phyloP scores from a whole-genome alignment of 2,113 vertebrate species.

The Equus przewalskii region DNA sequence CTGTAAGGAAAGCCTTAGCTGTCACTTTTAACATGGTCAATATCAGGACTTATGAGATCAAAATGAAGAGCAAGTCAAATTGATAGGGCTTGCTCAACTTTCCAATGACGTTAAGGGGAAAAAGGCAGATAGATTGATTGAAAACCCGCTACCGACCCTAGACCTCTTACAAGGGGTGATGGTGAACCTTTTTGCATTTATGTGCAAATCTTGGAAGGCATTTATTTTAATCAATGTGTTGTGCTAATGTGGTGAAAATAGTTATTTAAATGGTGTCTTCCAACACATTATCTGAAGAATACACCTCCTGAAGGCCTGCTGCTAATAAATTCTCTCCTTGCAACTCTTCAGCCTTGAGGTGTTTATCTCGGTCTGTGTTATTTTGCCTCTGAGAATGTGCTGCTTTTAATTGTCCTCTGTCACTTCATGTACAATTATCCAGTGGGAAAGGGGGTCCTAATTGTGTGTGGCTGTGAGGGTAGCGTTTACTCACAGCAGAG shows the following conservation, averaged over 20 bases:
- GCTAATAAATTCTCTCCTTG: background rate
- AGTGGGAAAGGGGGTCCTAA: background rate
- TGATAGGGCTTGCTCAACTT: background rate
- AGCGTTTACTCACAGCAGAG: background rate
- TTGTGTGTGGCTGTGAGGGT: background rate
- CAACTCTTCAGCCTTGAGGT: background rate
- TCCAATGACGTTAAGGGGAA: background rate
- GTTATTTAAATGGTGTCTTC: background rate
- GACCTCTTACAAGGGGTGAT: background rate
- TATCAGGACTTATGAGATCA: background rate
- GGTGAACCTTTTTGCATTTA: background rate
- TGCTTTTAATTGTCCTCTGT: slow-evolving; percentile 37
- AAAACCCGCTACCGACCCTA: background rate
- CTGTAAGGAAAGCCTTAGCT: background rate
- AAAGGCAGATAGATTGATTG: background rate
- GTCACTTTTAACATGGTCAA: background rate
- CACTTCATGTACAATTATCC: background rate
- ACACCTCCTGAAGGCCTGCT: background rate
- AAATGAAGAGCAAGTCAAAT: background rate
- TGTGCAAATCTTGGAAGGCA: background rate
- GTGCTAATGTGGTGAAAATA: background rate
- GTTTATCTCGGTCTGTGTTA: slow-evolving; percentile 32
- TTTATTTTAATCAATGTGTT: background rate
- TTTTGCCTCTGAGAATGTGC: background rate
- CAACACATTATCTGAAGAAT: slow-evolving; percentile 8